Base-by-base conservation (phyloP, 2,797 vertebrate genomes). In the Tenualosa thibaudeaui region DNA sequence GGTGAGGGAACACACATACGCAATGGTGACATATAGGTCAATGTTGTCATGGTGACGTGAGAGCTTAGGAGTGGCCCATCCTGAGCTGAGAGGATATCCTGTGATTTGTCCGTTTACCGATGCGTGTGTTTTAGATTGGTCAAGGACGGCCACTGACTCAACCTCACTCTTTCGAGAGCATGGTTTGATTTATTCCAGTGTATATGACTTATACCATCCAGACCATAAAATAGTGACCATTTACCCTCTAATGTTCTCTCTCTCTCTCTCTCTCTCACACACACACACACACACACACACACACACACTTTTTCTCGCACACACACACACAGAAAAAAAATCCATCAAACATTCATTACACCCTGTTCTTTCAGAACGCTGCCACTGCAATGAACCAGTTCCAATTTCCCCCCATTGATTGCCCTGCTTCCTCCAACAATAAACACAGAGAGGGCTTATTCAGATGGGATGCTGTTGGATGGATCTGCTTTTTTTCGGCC, bases 361-460 rank as follows among this genome's bases (percentile, higher is more conserved):
- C 71, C 71, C 37, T 78, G 71, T 78, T 43, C 71, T 78, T 78
- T 78, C 40, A 46, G 40, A 78, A 78, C 37, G 71, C 71, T 78
- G 71, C 71, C 71, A 78, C 71, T 78, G 71, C 71, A 78, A 71
- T 86, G 82, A 58, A 86, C 43, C 84, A 84, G 86, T 84, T 89
- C 83, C 85, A 87, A 86, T 88, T 90, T 90, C 86, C 85, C 84
- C 86, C 88, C 86, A 88, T 85, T 88, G 87, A 89, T 89, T 87
- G 84, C 86, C 83, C 46, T 82, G 86, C 81, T 85, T 90, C 86
- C 87, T 89, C 83, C 85, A 89, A 89, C 87, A 89, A 90, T 87
- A 90, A 89, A 89, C 83, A 40, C 24, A 83, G 78, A 56, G 46
- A 83, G 71, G 78, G 54, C 17, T 81, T 78, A 78, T 78, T 84